Base-by-base conservation (phyloP, 1,140 invertebrate species). In the Geopemphigus sp. region DNA sequence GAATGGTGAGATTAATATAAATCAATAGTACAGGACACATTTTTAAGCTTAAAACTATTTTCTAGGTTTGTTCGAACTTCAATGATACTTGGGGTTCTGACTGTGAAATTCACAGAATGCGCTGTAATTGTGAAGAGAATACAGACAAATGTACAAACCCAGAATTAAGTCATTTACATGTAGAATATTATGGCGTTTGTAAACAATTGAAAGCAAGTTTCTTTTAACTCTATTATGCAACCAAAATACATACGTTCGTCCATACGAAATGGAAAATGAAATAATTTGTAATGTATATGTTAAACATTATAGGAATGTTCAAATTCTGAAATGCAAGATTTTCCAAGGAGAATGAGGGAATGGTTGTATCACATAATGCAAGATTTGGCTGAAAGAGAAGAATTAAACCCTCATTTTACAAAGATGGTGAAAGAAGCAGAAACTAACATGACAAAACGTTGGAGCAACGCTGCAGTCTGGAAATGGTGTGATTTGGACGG, bases 341-440 rank as follows among this genome's bases (percentile, higher is more conserved):
- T 96, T 86, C 95, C 95, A 26, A 89, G 95, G 29, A 90, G 96
- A 83, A 98, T 98, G 95, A 90, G 95, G 59, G 96, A 98, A 84
- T 98, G 96, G 96, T 89, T 98, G 11, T 98, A 96, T 88, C 96
- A 96, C 88, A 93, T 97, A 73, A 95, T 97, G 95, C 90, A 94
- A 81, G 95, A 97, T 87, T 87, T 97, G 85, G 95, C 96, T 72
- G 94, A 96, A 84, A 89, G 95, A 82, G 88, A 93, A 83, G 95
- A 96, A 86, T 87, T 97, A 5, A 90, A 92, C n/a, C 89, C 91
- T 10, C 89, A 95, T 84, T 96, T 93, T 84, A 87, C 94, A 84
- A 88, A 91, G 85, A 91, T 97, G 91, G 93, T 97, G 87, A 88
- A 90, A 68, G 94, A 96, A 86, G 94, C 95, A 24, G 95, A 97